Base-by-base conservation (phyloP, 2,888 invertebrate genomes). In the Lycia hirtaria region DNA sequence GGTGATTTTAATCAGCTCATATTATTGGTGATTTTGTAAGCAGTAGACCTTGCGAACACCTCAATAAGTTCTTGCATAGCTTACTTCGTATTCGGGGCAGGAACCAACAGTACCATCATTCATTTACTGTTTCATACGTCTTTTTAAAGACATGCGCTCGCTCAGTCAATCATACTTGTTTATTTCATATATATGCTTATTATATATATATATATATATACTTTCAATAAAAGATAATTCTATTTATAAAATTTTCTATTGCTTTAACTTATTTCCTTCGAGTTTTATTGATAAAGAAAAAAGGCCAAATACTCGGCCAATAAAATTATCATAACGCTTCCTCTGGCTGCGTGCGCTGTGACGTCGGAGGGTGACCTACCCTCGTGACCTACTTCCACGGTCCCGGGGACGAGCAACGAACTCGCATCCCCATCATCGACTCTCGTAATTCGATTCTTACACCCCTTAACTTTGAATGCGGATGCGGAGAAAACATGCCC, bases 351-450 rank as follows among this genome's bases (percentile, higher is more conserved):
- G 63, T 55, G 63, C 65, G 59, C 58, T 28, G 48, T 55, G 55
- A 60, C 51, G 54, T 60, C 63, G 63, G 64, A 51, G 50, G 62
- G 63, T 54, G 57, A 52, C 49, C 53, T 62, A 62, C 52, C 57
- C 85, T 81, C 68, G 77, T 87, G 87, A 87, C 88, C 88, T 78
- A 88, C 76, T 85, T 87, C 73, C 67, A 64, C 67, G 68, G 72
- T 68, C 67, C 68, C 68, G 69, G 71, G 73, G 68, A 70, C 63
- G 60, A 61, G 54, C 72, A 72, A 70, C 68, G 37, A 74, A 78
- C 76, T 76, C 52, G 37, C 20, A 43, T 44, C 48, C 73, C 65
- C 71, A 68, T 77, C 69, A 72, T 64, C 64, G 58, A 56, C 65
- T 65, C 65, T 55, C 62, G 63, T 70, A 64, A 69, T 68, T 64